phyloP scores from a whole-genome alignment of 2,113 vertebrate species.

The Microcebus ravelobensis region DNA sequence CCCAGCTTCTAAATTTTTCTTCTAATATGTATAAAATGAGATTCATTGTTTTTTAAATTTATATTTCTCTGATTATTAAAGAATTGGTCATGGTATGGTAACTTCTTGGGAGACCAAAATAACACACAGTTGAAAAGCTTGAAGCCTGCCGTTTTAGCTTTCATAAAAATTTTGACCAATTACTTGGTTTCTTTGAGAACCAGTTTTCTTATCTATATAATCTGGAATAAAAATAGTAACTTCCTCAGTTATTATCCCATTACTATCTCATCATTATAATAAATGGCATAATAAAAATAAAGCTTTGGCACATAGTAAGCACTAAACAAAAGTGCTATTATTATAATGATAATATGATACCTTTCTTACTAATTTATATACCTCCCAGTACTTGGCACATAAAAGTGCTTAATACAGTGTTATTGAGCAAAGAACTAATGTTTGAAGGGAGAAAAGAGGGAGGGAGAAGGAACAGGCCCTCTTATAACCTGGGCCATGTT shows the following conservation, averaged over 20 bases:
- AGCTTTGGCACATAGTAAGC: not conserved
- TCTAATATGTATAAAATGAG: not conserved
- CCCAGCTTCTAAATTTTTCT: not conserved
- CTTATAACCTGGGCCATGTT: not conserved
- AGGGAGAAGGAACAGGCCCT: not conserved
- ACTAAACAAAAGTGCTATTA: constrained; percentile 22
- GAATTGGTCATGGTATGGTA: not conserved
- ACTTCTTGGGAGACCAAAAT: constrained; percentile 11
- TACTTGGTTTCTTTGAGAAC: not conserved
- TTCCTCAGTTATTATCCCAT: not conserved
- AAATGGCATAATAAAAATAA: constrained; percentile 33
- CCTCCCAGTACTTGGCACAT: not conserved
- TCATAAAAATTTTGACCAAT: not conserved
- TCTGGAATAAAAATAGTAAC: constrained; percentile 43
- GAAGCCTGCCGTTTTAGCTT: not conserved
- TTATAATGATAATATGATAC: not conserved
- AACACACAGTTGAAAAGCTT: not conserved
- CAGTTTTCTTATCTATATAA: constrained; percentile 33
- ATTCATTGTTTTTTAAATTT: not conserved
- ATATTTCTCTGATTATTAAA: constrained; percentile 24
- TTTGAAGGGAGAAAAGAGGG: not conserved
- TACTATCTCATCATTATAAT: not conserved
- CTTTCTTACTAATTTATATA: not conserved
- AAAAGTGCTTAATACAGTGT: not conserved
- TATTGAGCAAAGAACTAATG: not conserved